Percentiles rank a stretch among this genome's conserved stretches.
phyloP scores from a whole-genome alignment of 2,113 vertebrate genomes.

The Gallinago undulata region DNA sequence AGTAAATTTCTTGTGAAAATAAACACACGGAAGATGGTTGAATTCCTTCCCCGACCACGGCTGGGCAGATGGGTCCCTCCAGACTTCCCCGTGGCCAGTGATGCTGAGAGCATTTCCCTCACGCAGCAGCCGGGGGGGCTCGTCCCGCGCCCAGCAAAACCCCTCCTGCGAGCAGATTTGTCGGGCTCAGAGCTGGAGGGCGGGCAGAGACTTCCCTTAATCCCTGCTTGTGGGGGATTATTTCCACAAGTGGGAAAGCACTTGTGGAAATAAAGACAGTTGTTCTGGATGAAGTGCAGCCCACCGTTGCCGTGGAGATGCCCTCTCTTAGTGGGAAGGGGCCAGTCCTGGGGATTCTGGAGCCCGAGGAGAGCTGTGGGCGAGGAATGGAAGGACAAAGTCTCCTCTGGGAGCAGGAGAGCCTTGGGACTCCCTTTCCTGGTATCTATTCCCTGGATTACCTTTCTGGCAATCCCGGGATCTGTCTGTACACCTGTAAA shows the following conservation, averaged over 20 bases:
- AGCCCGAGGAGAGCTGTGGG: fast-evolving
- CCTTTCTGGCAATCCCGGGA: not conserved
- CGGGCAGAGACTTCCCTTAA: not conserved
- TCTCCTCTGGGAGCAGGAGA: not conserved
- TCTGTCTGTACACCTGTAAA: not conserved
- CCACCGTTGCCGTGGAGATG: not conserved
- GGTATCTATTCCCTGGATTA: not conserved
- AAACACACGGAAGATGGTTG: not conserved
- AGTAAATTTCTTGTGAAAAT: not conserved
- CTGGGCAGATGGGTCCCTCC: no score
- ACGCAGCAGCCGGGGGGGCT: not conserved
- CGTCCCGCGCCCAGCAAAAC: fast-evolving
- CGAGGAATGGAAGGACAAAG: fast-evolving
- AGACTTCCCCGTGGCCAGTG: fast-evolving
- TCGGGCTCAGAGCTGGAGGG: not conserved
- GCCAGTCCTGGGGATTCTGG: not conserved
- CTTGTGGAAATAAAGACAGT: not conserved
- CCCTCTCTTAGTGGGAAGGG: not conserved
- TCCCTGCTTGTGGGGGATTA: not conserved
- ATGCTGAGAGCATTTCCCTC: not conserved
- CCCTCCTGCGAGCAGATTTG: not conserved
- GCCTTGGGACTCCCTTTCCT: not conserved
- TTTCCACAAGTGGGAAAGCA: not conserved
- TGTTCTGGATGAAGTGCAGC: not conserved
- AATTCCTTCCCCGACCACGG: not conserved